Evolutionary conservation across 2,888 invertebrate genomes (phyloP).

Genomic region (Danaus chrysippus): DNA sequence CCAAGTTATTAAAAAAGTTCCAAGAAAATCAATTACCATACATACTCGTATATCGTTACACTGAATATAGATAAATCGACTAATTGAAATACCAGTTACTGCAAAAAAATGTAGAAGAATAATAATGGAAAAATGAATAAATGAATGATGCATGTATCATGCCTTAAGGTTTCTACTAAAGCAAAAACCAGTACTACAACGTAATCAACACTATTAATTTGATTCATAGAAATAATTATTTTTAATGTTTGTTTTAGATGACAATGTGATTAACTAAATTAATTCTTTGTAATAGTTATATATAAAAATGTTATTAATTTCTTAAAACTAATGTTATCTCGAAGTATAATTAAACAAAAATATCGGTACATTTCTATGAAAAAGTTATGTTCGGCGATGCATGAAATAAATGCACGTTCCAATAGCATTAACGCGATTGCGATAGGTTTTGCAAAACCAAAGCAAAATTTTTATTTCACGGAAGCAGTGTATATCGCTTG

Average conservation of each 20-base stretch:
- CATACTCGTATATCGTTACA: neutral
- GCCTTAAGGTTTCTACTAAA: slow-evolving; percentile 22
- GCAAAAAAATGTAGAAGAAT: slow-evolving; percentile 29
- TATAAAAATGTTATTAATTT: neutral
- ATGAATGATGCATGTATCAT: slow-evolving; percentile 25
- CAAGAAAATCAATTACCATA: neutral
- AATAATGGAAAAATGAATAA: slow-evolving; percentile 26
- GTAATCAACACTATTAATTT: neutral
- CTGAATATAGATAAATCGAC: slow-evolving; percentile 6
- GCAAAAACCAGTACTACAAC: neutral
- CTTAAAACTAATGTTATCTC: neutral
- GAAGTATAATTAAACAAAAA: slow-evolving; percentile 1
- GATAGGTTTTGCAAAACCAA: neutral
- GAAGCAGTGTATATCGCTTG: neutral
- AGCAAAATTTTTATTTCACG: neutral
- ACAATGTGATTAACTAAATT: neutral
- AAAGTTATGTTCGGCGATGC: neutral
- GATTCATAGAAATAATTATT: neutral
- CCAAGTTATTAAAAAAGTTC: neutral
- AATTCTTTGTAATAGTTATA: neutral
- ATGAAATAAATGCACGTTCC: neutral
- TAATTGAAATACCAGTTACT: slow-evolving; percentile 28
- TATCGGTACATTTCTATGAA: neutral
- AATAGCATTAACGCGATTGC: neutral
- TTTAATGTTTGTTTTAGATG: neutral